Conservation (phyloP, 2,888 invertebrate genomes). For the Drosophila birchii region DNA sequence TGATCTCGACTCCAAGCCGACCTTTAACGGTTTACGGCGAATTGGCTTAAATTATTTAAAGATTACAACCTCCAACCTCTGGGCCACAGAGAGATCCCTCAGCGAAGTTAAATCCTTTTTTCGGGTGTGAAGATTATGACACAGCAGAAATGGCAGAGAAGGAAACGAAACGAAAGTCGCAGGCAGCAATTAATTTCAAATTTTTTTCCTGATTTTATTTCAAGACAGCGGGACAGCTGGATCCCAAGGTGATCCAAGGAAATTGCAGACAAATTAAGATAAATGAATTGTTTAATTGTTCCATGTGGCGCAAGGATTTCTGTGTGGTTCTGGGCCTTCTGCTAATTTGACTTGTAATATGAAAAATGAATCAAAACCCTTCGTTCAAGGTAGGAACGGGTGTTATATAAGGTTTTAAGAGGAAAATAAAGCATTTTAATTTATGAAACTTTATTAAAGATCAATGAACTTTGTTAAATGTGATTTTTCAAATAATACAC, state of each 20-base stretch:
- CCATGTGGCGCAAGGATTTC: constrained; percentile 52
- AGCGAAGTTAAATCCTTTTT: constrained; percentile 64
- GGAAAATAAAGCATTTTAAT: not conserved
- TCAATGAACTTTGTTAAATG: not conserved
- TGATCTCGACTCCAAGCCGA: constrained; percentile 24
- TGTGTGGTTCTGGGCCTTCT: constrained; percentile 18
- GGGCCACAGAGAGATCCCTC: constrained; percentile 18
- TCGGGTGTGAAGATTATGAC: constrained; percentile 80
- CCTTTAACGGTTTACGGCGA: constrained; percentile 79
- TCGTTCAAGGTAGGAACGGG: not conserved
- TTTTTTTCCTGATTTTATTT: constrained; percentile 58
- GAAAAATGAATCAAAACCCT: constrained; percentile 30
- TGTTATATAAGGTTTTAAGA: not conserved
- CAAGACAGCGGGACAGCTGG: constrained; percentile 50
- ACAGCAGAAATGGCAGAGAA: constrained; percentile 64
- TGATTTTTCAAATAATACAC: not conserved
- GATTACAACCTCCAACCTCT: constrained; percentile 62
- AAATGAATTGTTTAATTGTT: constrained; percentile 81
- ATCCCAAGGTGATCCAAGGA: constrained; percentile 45
- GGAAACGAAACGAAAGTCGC: constrained; percentile 40
- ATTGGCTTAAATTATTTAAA: constrained; percentile 83
- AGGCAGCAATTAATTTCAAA: constrained; percentile 80
- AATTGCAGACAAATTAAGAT: constrained; percentile 81
- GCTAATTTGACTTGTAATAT: constrained; percentile 68
- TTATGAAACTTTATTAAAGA: not conserved